Conservation (phyloP, 1,140 invertebrate species). For the Trichonephila inaurata region DNA sequence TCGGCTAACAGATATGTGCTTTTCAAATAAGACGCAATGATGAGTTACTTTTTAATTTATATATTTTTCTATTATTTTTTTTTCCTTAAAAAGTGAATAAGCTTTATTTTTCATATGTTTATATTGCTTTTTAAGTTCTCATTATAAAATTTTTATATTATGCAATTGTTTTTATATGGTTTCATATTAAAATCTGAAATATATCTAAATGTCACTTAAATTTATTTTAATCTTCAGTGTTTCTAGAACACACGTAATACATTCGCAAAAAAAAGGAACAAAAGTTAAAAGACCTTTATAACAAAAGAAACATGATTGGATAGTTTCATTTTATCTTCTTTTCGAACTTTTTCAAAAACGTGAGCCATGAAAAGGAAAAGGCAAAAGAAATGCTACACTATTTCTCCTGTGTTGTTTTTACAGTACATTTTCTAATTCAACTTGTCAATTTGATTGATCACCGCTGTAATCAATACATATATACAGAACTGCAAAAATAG, state of each 20-base stretch:
- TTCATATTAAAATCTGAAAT: too few species aligned
- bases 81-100: too few species aligned
- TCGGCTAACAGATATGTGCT: too few species aligned
- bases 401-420: not conserved
- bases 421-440: constrained; percentile 19
- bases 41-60: too few species aligned
- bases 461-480: not conserved
- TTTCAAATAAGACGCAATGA: too few species aligned
- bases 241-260: not conserved
- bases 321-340: not conserved
- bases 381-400: not conserved
- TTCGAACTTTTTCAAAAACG: not conserved
- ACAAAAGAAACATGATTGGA: not conserved
- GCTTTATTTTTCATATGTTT: too few species aligned
- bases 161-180: too few species aligned
- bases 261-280: not conserved
- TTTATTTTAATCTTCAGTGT: not conserved
- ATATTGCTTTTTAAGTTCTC: too few species aligned
- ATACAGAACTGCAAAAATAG: not conserved
- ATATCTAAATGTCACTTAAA: not conserved
- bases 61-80: too few species aligned
- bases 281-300: not conserved
- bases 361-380: not conserved
- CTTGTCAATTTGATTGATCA: constrained; percentile 28
- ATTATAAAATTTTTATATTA: too few species aligned